Evolutionary conservation across 2,797 vertebrate species (phyloP).

Genomic region (Cossypha polioptera): DNA sequence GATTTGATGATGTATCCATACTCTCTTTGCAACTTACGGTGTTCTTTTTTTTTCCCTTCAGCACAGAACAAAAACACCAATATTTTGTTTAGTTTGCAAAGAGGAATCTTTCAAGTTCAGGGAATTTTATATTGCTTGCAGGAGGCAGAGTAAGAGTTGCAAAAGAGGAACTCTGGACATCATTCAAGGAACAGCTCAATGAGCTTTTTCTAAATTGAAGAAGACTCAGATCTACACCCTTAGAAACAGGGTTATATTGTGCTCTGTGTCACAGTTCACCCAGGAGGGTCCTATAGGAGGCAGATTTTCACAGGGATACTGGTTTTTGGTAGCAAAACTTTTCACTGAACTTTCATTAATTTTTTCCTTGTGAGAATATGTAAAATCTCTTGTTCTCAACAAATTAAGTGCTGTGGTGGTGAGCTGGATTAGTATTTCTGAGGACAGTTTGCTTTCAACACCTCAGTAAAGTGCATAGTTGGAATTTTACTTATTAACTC

Average conservation of each 20-base stretch:
- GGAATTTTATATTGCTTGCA: not conserved
- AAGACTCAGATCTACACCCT: not conserved
- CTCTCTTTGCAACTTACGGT: not conserved
- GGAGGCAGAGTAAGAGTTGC: rapidly evolving
- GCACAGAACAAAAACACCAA: not conserved
- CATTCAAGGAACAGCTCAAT: not conserved
- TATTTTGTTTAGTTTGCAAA: not conserved
- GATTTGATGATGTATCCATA: not conserved
- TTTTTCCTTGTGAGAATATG: rapidly evolving
- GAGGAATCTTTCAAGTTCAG: not conserved
- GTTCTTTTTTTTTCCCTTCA: not conserved
- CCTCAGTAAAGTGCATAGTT: not conserved
- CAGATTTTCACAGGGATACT: not conserved
- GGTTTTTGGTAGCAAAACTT: not conserved
- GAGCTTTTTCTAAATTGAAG: not conserved
- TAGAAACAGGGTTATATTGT: not conserved
- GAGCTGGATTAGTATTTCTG: not conserved
- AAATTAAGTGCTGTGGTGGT: rapidly evolving
- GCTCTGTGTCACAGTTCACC: not conserved
- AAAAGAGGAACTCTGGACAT: not conserved
- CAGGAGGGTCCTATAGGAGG: not conserved
- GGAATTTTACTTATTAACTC: not conserved
- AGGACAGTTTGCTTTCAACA: not conserved
- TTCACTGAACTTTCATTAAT: not conserved
- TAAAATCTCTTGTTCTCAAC: not conserved